Conservation (phyloP, 2,113 vertebrate genomes). For the Empidonax alnorum region DNA sequence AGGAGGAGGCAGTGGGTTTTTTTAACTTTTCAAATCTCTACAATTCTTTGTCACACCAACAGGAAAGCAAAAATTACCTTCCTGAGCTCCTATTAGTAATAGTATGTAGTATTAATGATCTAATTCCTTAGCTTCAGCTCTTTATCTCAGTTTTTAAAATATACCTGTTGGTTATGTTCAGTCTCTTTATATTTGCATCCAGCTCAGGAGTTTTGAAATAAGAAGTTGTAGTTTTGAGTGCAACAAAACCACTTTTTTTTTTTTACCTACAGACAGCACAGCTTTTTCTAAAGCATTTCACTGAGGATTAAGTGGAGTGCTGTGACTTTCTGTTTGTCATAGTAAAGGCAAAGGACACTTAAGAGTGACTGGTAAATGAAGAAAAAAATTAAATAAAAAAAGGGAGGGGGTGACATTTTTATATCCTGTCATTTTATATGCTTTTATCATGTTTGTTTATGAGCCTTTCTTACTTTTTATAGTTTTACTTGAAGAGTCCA, state of each 20-base stretch:
- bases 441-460: neutral
- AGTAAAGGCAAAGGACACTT: neutral
- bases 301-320: neutral
- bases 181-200: neutral
- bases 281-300: neutral
- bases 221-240: neutral
- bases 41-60: neutral
- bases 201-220: neutral
- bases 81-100: neutral
- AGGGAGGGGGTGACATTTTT: neutral
- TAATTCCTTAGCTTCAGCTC: neutral
- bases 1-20: conserved; percentile 29
- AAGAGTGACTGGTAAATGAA: neutral
- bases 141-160: neutral
- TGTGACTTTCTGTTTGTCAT: neutral
- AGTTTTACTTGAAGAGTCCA: neutral
- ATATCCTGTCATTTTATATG: neutral
- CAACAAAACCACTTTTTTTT: neutral
- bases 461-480: neutral
- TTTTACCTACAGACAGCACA: neutral
- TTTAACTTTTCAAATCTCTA: conserved; percentile 43
- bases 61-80: conserved; percentile 22
- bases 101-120: neutral
- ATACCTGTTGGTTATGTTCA: neutral
- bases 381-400: too few relatives aligned